Percentiles rank a stretch among this genome's conserved stretches.
phyloP scores from a whole-genome alignment of 2,113 vertebrate species.

The Zootoca vivipara region DNA sequence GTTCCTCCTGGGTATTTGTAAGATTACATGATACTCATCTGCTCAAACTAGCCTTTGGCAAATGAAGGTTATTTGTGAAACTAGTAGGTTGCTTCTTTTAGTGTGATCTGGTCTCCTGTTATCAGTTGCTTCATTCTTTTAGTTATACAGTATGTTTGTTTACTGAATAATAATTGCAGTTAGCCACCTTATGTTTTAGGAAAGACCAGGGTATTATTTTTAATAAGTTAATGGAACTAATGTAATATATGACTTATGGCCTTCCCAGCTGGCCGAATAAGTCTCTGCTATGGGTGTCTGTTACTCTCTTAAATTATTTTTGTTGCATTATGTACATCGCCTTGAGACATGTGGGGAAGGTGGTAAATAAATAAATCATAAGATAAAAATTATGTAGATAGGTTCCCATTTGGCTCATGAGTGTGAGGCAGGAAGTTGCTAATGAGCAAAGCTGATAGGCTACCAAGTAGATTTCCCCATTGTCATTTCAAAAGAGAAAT shows the following conservation, averaged over 20 bases:
- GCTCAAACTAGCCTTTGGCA: neutral
- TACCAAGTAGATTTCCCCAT: neutral
- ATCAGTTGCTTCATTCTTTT: neutral
- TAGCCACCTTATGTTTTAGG: neutral
- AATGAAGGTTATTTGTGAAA: neutral
- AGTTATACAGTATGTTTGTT: neutral
- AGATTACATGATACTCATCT: neutral
- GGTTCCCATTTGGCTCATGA: neutral
- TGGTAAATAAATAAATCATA: no score
- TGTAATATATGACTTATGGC: no score
- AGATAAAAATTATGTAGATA: neutral
- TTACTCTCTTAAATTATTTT: neutral
- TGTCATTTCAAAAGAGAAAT: neutral
- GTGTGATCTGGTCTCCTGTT: neutral
- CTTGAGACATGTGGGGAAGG: no score
- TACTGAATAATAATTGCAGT: neutral
- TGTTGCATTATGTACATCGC: neutral
- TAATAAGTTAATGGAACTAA: neutral
- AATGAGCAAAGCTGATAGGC: neutral
- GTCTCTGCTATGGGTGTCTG: neutral
- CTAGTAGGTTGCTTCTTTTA: neutral
- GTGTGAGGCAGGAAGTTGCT: neutral
- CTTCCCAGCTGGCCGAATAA: neutral
- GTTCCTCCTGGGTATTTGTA: neutral
- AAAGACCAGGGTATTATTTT: neutral